phyloP scores from a whole-genome alignment of 2,113 vertebrate genomes.

The Neolamprologus kungweensis region DNA sequence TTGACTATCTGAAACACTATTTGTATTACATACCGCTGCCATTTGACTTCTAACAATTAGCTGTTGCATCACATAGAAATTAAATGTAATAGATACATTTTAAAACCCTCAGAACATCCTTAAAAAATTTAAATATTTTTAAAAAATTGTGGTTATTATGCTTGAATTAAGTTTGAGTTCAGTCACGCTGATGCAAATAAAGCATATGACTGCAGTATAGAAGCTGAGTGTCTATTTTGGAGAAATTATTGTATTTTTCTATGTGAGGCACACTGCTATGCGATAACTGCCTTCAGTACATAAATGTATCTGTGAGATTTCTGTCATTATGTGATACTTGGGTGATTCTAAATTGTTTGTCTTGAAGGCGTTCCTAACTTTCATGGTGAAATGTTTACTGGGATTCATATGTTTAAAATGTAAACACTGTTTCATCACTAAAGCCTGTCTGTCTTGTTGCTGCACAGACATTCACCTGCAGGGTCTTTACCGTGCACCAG shows the following conservation, averaged over 20 bases:
- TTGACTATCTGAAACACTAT: background rate
- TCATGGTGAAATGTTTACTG: conserved; percentile 1
- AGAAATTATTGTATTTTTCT: background rate
- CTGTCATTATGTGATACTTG: background rate
- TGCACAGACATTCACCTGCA: background rate
- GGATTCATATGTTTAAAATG: background rate
- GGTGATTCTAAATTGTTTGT: background rate
- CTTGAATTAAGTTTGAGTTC: background rate
- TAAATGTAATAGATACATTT: background rate
- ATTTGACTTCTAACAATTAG: background rate
- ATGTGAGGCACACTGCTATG: background rate
- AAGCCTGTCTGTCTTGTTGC: background rate
- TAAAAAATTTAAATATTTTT: background rate
- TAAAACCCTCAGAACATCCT: background rate
- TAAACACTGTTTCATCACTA: background rate
- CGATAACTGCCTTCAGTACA: background rate
- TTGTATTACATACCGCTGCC: background rate
- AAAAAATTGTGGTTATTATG: background rate
- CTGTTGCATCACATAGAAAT: background rate
- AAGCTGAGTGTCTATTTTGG: background rate
- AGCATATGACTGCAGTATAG: background rate
- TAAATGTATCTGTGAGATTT: background rate
- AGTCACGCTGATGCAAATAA: background rate
- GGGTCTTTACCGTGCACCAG: background rate
- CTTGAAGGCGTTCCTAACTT: background rate